Conservation (phyloP, 2,888 invertebrate species). For the Podotricha telesiphe region DNA sequence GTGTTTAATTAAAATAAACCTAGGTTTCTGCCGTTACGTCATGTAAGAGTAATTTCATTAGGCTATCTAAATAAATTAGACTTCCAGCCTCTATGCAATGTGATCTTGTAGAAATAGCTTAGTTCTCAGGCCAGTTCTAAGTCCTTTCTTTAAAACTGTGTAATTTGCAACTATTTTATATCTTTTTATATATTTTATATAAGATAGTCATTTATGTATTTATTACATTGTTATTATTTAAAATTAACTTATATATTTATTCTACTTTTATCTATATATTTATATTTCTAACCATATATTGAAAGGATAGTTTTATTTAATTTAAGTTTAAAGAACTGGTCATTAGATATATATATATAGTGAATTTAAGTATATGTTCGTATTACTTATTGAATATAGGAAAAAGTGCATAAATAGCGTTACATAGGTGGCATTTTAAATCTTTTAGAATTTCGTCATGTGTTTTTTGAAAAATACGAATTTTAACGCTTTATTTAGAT, state of each 20-base stretch:
- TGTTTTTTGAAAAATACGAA: background rate
- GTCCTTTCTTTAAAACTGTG: background rate
- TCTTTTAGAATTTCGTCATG: constrained; percentile 10
- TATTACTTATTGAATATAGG: constrained; percentile 29
- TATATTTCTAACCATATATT: background rate
- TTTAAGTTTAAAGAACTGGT: constrained; percentile 35
- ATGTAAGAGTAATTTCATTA: constrained; percentile 28
- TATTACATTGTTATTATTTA: too few species aligned
- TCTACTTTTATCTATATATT: background rate
- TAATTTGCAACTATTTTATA: background rate
- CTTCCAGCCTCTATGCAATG: constrained; percentile 72
- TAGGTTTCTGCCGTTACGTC: constrained; percentile 24
- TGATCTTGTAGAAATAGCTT: constrained; percentile 74
- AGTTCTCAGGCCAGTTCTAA: constrained; percentile 54
- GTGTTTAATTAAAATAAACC: background rate
- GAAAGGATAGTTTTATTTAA: background rate
- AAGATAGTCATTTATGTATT: too few species aligned
- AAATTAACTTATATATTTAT: background rate
- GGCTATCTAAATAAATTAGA: constrained; percentile 51
- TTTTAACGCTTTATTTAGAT: constrained; percentile 11
- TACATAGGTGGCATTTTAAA: constrained; percentile 18
- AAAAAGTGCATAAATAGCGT: constrained; percentile 13
- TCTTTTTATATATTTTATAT: too few species aligned
- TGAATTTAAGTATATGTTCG: constrained; percentile 28
- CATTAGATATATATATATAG: constrained; percentile 34